These are phyloP conservation scores for Stenchaetothrips biformis DNA, from an alignment of 2,888 invertebrate genomes.

Conservation along the genomic window DNA sequence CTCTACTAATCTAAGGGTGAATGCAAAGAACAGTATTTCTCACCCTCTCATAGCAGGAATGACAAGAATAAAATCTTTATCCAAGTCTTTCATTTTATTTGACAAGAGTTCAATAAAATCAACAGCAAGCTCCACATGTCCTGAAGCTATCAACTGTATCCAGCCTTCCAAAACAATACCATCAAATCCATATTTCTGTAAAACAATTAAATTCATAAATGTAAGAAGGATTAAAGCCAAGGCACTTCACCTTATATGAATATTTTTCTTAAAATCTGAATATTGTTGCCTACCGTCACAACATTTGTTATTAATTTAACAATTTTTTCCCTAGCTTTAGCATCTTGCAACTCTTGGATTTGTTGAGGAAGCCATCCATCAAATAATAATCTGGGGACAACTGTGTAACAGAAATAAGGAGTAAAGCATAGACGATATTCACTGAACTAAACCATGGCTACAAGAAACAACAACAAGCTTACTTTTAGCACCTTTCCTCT, in stretches of 20 bases:
- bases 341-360: conserved; percentile 55
- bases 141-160: conserved; percentile 71
- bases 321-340: neutral
- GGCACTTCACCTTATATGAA: too few relatives aligned
- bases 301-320: neutral
- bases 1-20: too few relatives aligned
- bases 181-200: conserved; percentile 69
- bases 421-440: neutral
- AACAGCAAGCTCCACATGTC: conserved; percentile 54
- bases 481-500: conserved; percentile 53
- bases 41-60: conserved; percentile 71
- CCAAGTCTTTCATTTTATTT: conserved; percentile 45
- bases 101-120: conserved; percentile 62
- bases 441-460: neutral
- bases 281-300: conserved; percentile 48
- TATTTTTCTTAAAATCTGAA: too few relatives aligned
- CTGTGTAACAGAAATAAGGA: conserved; percentile 50
- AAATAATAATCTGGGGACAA: conserved; percentile 83
- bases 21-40: conserved; percentile 37
- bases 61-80: conserved; percentile 64
- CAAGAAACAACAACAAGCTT: conserved; percentile 34
- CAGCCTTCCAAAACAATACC: conserved; percentile 89
- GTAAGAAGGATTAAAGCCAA: too few relatives aligned
- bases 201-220: neutral
- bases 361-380: conserved; percentile 79